Percentiles rank a stretch among this genome's conserved stretches.
Evolutionary conservation across 2,113 vertebrate genomes (phyloP).

Genomic region (Corythaeola cristata): DNA sequence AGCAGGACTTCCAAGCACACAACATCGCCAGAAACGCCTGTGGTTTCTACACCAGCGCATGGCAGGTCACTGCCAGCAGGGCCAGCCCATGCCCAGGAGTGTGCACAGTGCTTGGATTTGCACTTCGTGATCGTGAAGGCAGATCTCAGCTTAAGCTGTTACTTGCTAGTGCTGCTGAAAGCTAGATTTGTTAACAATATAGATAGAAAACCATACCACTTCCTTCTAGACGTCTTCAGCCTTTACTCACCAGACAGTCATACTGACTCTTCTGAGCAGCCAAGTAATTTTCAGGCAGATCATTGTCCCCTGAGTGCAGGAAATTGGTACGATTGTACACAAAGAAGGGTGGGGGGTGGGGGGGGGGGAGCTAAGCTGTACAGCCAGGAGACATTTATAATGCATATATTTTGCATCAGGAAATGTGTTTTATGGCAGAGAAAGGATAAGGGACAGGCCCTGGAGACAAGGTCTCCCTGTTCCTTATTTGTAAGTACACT

Average conservation of each 20-base stretch:
- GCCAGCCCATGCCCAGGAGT: background rate
- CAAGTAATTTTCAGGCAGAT: conserved; percentile 5
- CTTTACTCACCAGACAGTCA: background rate
- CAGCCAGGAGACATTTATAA: conserved; percentile 7
- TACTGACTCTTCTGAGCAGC: background rate
- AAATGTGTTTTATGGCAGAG: background rate
- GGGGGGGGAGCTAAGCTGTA: background rate
- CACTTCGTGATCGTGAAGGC: accelerated
- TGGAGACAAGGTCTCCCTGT: background rate
- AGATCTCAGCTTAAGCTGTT: background rate
- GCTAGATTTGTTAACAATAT: background rate
- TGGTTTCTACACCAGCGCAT: background rate
- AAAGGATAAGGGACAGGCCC: background rate
- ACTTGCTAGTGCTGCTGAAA: background rate
- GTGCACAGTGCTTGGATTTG: background rate
- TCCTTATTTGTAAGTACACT: background rate
- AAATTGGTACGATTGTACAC: background rate
- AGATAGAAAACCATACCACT: background rate
- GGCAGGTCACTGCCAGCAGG: background rate
- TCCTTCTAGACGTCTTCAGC: background rate
- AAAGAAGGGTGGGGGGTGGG: background rate
- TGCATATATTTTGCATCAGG: background rate
- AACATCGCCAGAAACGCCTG: background rate
- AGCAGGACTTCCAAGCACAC: accelerated
- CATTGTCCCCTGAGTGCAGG: background rate